These are phyloP conservation scores for Amorpha juglandis DNA, from an alignment of 2,888 invertebrate genomes.

Conservation along the genomic window DNA sequence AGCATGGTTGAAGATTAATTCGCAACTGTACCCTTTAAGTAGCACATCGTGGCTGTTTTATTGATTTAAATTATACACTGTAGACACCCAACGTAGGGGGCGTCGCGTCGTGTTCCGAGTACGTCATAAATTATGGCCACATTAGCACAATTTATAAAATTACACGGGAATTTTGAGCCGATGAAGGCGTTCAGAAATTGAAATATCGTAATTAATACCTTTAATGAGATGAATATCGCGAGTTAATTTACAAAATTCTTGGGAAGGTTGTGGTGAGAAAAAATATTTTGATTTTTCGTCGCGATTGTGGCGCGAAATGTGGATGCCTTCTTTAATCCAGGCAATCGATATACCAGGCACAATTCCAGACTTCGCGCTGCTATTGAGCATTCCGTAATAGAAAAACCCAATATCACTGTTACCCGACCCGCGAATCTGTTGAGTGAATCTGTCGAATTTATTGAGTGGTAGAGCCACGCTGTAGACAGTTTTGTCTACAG, in stretches of 20 bases:
- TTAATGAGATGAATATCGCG: neutral
- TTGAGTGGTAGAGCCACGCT: too few species aligned
- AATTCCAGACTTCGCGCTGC: too few species aligned
- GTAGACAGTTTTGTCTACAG: too few species aligned
- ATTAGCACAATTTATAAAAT: conserved; percentile 13
- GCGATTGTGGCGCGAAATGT: too few species aligned
- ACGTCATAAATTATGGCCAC: conserved; percentile 7
- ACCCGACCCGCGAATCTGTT: too few species aligned
- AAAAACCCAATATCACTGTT: too few species aligned
- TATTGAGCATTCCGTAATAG: too few species aligned
- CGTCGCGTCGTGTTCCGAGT: neutral
- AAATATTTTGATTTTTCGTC: too few species aligned
- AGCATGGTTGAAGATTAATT: conserved; percentile 34
- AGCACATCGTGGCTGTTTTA: conserved; percentile 32
- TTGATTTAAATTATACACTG: conserved; percentile 41
- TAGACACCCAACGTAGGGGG: neutral
- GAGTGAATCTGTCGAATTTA: too few species aligned
- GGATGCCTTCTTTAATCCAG: too few species aligned
- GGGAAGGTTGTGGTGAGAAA: too few species aligned
- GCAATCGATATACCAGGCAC: too few species aligned
- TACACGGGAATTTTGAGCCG: neutral
- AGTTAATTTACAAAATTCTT: neutral
- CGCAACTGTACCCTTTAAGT: conserved; percentile 32
- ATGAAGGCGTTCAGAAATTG: neutral
- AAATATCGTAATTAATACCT: neutral